A percentile compares a stretch with the other conserved stretches of the same genome.
Evolutionary conservation across 2,113 vertebrate genomes (phyloP).

Genomic region (Chaetodon auriga): DNA sequence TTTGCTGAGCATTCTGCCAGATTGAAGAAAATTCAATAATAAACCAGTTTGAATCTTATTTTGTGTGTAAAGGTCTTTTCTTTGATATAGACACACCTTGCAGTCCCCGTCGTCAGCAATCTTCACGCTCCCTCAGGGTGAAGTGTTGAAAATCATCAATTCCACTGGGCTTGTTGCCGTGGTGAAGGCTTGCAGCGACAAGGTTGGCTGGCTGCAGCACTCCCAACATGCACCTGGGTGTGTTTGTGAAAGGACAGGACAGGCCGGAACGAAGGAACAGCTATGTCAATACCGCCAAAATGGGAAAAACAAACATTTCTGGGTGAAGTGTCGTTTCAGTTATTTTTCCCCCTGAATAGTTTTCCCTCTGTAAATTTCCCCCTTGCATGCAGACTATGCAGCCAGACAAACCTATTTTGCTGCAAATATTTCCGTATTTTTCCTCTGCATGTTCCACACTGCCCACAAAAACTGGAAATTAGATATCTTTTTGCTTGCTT

Average conservation of each 20-base stretch:
- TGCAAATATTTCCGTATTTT: conserved; percentile 36
- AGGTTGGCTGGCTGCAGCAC: conserved; percentile 57
- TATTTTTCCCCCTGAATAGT: conserved; percentile 60
- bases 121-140: conserved; percentile 41
- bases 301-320: conserved; percentile 83
- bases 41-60: background rate
- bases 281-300: conserved; percentile 83
- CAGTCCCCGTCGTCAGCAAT: conserved; percentile 36
- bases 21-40: conserved; percentile 1
- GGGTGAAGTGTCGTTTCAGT: conserved; percentile 74
- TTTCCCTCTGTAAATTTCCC: conserved; percentile 51
- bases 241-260: conserved; percentile 84
- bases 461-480: conserved; percentile 1
- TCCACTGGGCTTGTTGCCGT: conserved; percentile 73
- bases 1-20: conserved; percentile 34
- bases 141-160: conserved; percentile 75
- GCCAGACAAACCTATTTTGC: conserved; percentile 24
- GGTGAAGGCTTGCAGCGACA: conserved; percentile 79
- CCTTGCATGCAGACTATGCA: conserved; percentile 6
- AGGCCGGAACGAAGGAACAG: conserved; percentile 81
- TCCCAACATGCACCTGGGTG: conserved; percentile 79
- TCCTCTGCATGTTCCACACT: conserved; percentile 1
- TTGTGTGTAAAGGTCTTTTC: background rate
- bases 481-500: conserved; percentile 6
- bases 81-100: conserved; percentile 51